Base-by-base conservation (phyloP, 2,888 invertebrate species). In the Troglohyphantes excavatus region DNA sequence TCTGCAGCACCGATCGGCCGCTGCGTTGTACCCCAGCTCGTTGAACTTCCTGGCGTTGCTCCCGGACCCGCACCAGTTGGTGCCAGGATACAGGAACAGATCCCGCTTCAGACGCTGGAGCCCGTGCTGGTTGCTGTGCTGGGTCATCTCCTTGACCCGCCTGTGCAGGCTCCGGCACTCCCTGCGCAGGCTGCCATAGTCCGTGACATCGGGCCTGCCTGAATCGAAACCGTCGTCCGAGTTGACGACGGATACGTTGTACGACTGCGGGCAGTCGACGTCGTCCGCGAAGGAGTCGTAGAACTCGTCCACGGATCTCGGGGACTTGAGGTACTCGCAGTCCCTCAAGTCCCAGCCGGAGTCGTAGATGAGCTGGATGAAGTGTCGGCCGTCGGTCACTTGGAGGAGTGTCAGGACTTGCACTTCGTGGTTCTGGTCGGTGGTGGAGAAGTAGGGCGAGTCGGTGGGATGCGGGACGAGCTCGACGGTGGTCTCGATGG, bases 41-140 rank as follows among this genome's bases (percentile, higher is more conserved):
- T 96, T 96, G 93, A 96, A 97, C 91, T 96, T 95, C 63, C 95
- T 95, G 5, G 98, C 97, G 0, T 96, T 95, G 93, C 96, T 96
- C 0, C 98, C 98, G 92, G 96, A 96, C 27, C 98, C 98, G 94
- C 98, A 98, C 98, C 98, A 98, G 93, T 97, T 96, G 0, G 98
- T 98, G 72, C 98, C 98, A 0, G 98, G 98, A 70, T 97, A 96
- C 91, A 97, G 95, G 86, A 97, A 95, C 92, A 96, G 94, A 93
- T 96, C 96, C 93, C 94, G 93, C 91, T 95, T 93, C 91, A 94
- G 94, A 39, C 95, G 94, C 59, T 81, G 82, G 23, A 53, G 27
- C 11, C 72, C 65, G 9, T 33, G 19, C 11, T 26, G 39, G 65
- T 27, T 26, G 21, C 63, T 68, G 29, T 63, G 73, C 39, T 46